Evolutionary conservation across 2,113 vertebrate species (phyloP), one percentile per base, ranked within the genome.

Genomic region (Cyphomyrus discorhynchus): DNA sequence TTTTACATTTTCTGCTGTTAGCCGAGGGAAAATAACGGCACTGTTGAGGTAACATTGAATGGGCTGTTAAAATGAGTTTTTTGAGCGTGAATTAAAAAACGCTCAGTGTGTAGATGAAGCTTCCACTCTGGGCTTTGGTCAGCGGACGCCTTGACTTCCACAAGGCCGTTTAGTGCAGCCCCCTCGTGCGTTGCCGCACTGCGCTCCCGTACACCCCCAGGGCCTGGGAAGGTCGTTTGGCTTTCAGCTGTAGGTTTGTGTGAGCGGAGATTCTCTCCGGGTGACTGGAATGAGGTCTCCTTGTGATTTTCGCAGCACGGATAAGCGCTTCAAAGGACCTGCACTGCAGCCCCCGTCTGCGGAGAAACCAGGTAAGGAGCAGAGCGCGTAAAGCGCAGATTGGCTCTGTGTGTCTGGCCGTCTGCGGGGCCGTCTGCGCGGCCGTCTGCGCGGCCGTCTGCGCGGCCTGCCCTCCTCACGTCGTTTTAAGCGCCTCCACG

Each of bases 251-350:
- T 42, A 80, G 74, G 35, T 80, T 19, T 80, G 50, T 21, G 45
- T 53, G 49, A 52, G 5, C 49, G 5, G 45, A 31, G 74, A 46
- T 5, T 15, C 35, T 86, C 24, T n/a, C n/a, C 3, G 49, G 42
- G 8, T 39, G 17, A 17, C 21, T 87, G 42, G n/a, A 50, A 47
- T 86, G 17, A 47, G 15, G 53, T 17, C 10, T 53, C 24, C 52
- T 85, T 90, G 58, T 90, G 53, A 13, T 91, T 91, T 92, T 5
- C 92, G 9, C 62, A 99, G 98, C 92, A 91, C 93, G 42, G 97
- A 98, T 91, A 98, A 97, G 93, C 95, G 94, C 17, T 96, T 96
- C 93, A 97, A 97, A 94, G 95, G 96, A 77, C 93, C 93, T 0
- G 93, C 95, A 0, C 95, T 95, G 93, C 97, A 95, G 92, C 95